Base-by-base conservation (phyloP, 37 sponge, comb jelly and placozoan species). In the Axinella damicornis region DNA sequence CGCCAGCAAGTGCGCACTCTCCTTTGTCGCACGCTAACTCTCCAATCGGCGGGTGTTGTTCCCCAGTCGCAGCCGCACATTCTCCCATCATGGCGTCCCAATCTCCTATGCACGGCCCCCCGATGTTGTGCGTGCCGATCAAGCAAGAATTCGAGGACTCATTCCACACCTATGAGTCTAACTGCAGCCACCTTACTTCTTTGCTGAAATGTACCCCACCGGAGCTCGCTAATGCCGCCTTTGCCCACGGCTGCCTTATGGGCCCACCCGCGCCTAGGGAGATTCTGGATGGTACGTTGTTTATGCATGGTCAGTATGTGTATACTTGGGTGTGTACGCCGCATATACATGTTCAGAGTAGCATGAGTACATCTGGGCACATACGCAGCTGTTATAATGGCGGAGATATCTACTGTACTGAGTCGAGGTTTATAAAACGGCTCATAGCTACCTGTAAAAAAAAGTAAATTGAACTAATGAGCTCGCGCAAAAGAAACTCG, bases 241-340 rank as follows among this genome's bases (percentile, higher is more conserved):
- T 33, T 52, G 53, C 12, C 33, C 34, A 38, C 41, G 39, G 53
- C 73, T 31, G 54, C 72, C 56, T 20, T 41, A 76, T 85, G 77
- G 68, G 55, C 16, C 69, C 69, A 2, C 71, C 85, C 17, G 27
- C 38, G 14, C 79, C 70, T 15, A 78, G 87, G 31, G 87, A 86
- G 25, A 72, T 86, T 24, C 70, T 86, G 16, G 87, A 86, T 78
- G 87, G 87, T 86, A 58, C 73, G 74, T 83, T 6, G 21, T 9
- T 46, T 46, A 46, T 46, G 46, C 46, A 46, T 46, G 46, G 9
- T 46, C 46, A 46, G 9, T 9, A 39, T 77, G 6, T 28, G 24
- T 74, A 24, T 54, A 24, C 2, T 24, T 21, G 57, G 18, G 24
- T 22, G 57, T 24, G 5, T 5, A 74, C 57, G 17, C 54, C 20